These are phyloP conservation scores for Brachionus rotundiformis DNA, from an alignment of 1,140 invertebrate genomes.

Conservation along the genomic window DNA sequence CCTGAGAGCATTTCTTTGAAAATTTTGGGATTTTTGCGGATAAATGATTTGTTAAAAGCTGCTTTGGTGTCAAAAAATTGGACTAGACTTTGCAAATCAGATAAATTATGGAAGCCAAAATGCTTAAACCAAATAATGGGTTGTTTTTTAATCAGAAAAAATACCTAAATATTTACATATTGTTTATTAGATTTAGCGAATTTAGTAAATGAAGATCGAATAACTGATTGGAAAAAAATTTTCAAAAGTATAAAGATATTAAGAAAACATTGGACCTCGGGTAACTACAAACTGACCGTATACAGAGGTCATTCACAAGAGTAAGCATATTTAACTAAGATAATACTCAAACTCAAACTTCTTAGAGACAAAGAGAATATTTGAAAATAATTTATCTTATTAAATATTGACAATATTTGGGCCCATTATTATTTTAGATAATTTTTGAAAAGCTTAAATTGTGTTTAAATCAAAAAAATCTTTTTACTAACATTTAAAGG, in stretches of 20 bases:
- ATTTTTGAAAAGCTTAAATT: conserved; percentile 1
- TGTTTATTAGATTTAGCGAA: conserved; percentile 5
- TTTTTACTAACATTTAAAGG: neutral
- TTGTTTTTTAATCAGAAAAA: neutral
- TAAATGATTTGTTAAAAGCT: conserved; percentile 56
- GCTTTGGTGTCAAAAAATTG: conserved; percentile 59
- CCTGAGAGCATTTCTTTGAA: conserved; percentile 58
- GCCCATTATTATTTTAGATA: neutral
- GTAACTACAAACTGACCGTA: conserved; percentile 33
- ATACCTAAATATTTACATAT: neutral
- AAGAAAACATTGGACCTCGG: conserved; percentile 37
- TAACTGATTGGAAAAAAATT: conserved; percentile 41
- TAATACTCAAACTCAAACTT: neutral
- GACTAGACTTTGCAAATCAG: conserved; percentile 57
- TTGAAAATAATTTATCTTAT: neutral
- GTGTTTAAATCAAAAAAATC: neutral
- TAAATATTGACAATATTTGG: conserved; percentile 3
- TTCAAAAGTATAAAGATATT: conserved; percentile 16
- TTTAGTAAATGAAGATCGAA: neutral
- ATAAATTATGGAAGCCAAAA: conserved; percentile 58
- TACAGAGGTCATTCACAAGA: conserved; percentile 42
- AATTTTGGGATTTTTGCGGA: conserved; percentile 56
- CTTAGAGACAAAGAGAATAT: neutral
- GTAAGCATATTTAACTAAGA: conserved; percentile 17
- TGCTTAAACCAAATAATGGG: conserved; percentile 55